phyloP scores from a whole-genome alignment of 1,140 invertebrate species.

The Drosophila aff. region DNA sequence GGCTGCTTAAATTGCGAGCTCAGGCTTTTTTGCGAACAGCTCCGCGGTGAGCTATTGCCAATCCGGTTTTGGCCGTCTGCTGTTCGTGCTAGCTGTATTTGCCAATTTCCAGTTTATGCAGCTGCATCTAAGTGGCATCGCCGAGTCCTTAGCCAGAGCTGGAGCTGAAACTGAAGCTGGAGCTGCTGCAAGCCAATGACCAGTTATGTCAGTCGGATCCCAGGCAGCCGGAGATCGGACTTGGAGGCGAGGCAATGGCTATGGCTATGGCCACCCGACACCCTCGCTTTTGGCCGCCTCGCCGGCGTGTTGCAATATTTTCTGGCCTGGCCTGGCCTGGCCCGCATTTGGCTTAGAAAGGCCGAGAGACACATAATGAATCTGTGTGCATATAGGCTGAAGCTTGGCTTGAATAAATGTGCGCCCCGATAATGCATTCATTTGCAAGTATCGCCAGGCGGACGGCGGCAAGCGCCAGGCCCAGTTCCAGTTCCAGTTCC shows the following conservation, averaged over 20 bases:
- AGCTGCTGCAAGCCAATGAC: conserved; percentile 72
- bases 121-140: conserved; percentile 68
- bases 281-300: conserved; percentile 70
- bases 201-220: conserved; percentile 76
- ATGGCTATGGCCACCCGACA: conserved; percentile 70
- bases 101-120: conserved; percentile 80
- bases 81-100: conserved; percentile 71
- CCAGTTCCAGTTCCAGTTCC: conserved; percentile 39
- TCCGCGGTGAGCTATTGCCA: conserved; percentile 64
- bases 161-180: conserved; percentile 23
- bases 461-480: conserved; percentile 28
- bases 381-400: conserved; percentile 46
- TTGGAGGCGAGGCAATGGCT: conserved; percentile 45
- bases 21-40: conserved; percentile 63
- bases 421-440: conserved; percentile 51
- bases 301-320: conserved; percentile 78
- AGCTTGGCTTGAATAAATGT: conserved; percentile 24
- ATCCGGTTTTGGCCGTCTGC: conserved; percentile 71
- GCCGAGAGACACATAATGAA: conserved; percentile 50
- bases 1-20: conserved; percentile 70
- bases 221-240: conserved; percentile 51
- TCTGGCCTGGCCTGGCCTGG: conserved; percentile 56
- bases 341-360: conserved; percentile 81
- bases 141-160: conserved; percentile 68
- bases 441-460: conserved; percentile 46